These are phyloP conservation scores for Aspidoscelis tigris DNA, from an alignment of 2,113 vertebrate genomes.

Conservation along the genomic window DNA sequence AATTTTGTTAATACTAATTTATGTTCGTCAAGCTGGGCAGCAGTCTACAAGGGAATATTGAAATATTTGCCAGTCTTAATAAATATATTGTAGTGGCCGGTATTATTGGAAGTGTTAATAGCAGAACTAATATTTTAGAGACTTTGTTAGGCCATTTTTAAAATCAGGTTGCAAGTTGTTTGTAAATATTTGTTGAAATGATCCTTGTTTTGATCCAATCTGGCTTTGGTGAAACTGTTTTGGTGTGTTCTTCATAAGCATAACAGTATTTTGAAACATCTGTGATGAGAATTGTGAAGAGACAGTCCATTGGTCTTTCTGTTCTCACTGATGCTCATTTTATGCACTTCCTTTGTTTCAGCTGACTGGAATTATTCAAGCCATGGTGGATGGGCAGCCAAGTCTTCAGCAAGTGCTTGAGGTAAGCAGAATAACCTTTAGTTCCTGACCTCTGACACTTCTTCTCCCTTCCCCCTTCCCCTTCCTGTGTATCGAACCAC, in stretches of 20 bases:
- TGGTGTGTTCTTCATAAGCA: neutral
- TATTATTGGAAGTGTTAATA: too few species aligned
- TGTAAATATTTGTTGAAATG: neutral
- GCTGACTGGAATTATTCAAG: constrained; percentile 87
- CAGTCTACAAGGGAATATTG: too few species aligned
- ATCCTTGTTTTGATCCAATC: constrained; percentile 9
- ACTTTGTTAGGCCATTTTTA: too few species aligned
- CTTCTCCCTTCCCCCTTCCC: constrained; percentile 57
- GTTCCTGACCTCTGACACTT: constrained; percentile 74
- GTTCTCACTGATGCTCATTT: constrained; percentile 43
- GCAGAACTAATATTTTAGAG: too few species aligned
- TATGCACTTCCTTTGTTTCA: constrained; percentile 74
- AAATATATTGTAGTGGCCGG: too few species aligned
- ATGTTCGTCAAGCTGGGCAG: too few species aligned
- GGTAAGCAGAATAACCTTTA: constrained; percentile 82
- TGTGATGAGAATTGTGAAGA: constrained; percentile 40
- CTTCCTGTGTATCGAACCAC: constrained; percentile 74
- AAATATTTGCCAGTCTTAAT: too few species aligned
- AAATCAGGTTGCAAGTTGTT: too few species aligned
- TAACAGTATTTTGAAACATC: constrained; percentile 29
- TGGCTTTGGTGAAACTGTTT: neutral
- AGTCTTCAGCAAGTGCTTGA: constrained; percentile 84
- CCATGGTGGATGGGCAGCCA: constrained; percentile 85
- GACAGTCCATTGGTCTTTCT: constrained; percentile 32
- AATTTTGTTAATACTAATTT: neutral